A percentile compares a stretch with the other conserved stretches of the same genome.
These are phyloP conservation scores for Brienomyrus longianalis DNA, from an alignment of 2,113 vertebrate genomes.

Conservation along the genomic window DNA sequence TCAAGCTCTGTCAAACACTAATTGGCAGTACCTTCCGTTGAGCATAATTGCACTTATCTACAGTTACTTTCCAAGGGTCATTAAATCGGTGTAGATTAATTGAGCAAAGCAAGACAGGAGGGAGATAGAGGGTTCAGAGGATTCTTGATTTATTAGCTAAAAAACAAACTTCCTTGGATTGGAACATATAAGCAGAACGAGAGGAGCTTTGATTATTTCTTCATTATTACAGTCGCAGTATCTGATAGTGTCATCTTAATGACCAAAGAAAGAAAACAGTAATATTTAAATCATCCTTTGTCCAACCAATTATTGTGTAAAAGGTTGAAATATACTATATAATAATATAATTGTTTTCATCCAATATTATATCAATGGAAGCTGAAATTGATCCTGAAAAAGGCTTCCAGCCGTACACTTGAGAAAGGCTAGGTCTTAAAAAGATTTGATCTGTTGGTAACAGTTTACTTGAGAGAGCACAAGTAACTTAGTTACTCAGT, in stretches of 20 bases:
- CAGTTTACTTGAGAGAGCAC: neutral
- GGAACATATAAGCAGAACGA: neutral
- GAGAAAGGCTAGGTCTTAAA: neutral
- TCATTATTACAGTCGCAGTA: neutral
- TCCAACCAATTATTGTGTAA: neutral
- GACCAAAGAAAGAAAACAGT: neutral
- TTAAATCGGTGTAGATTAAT: conserved; percentile 45
- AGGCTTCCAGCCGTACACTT: neutral
- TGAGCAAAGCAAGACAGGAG: conserved; percentile 27
- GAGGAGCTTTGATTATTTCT: neutral
- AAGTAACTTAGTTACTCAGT: neutral
- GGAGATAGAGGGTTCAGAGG: conserved; percentile 18
- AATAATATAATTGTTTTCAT: neutral
- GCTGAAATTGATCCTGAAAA: neutral
- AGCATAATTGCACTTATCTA: conserved; percentile 42
- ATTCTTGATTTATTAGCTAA: conserved; percentile 32
- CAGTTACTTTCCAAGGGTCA: conserved; percentile 39
- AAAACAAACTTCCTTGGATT: conserved; percentile 25
- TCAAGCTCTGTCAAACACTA: conserved; percentile 18
- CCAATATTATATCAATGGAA: neutral
- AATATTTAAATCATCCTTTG: neutral
- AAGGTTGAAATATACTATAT: neutral
- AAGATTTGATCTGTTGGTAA: neutral
- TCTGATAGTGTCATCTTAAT: neutral
- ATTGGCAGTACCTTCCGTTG: conserved; percentile 30